Evolutionary conservation across 2,888 invertebrate species (phyloP).

Genomic region (Brachyptera risi): DNA sequence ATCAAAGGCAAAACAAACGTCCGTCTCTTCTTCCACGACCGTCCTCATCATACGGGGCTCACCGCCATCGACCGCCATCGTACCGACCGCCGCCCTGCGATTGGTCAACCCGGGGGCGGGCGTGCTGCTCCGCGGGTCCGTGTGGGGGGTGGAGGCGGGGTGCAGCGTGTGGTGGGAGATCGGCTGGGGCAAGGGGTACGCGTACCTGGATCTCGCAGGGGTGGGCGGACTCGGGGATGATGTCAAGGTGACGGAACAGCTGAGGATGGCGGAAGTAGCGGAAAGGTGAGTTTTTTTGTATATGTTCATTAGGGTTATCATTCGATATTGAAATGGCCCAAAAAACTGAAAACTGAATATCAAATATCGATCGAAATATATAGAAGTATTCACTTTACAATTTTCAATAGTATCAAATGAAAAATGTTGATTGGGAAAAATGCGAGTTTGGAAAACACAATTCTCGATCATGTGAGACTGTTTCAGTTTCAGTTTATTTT

Average conservation of each 20-base stretch:
- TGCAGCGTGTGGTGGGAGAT: conserved; percentile 30
- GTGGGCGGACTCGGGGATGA: conserved; percentile 29
- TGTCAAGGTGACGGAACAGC: conserved; percentile 16
- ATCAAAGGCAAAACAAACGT: conserved; percentile 11
- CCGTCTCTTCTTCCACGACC: conserved; percentile 3
- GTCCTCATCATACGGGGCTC: conserved; percentile 26
- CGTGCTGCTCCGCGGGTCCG: conserved; percentile 19
- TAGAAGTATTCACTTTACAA: too few species aligned
- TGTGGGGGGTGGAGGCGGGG: conserved; percentile 22
- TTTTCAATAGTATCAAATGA: too few species aligned
- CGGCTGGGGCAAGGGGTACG: conserved; percentile 23
- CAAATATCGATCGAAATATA: too few species aligned
- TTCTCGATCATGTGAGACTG: too few species aligned
- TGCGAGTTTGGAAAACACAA: too few species aligned
- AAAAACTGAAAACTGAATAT: too few species aligned
- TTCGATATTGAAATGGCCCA: background rate
- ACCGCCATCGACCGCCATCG: conserved; percentile 23
- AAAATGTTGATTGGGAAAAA: too few species aligned
- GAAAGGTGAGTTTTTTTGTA: conserved; percentile 24
- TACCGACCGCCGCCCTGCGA: background rate
- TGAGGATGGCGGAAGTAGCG: background rate
- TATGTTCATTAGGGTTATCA: too few species aligned
- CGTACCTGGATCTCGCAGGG: conserved; percentile 22
- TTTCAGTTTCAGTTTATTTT: too few species aligned
- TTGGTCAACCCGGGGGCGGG: conserved; percentile 24